A percentile compares a stretch with the other conserved stretches of the same genome.
These are phyloP conservation scores for Lacerta viridis DNA, from an alignment of 2,797 vertebrate species.

Conservation along the genomic window DNA sequence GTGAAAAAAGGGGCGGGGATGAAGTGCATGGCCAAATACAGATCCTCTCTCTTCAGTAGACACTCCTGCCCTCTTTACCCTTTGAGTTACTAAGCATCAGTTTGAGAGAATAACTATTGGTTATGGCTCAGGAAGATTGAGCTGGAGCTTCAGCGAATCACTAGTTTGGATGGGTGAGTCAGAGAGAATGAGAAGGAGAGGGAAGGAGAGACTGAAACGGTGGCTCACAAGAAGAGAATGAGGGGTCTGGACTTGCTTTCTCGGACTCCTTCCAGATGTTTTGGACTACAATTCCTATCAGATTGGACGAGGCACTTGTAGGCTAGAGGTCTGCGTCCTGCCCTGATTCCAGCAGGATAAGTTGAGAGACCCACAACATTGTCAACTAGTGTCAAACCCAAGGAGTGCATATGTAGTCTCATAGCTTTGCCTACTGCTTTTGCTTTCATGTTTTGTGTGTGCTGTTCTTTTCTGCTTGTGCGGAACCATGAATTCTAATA, in stretches of 20 bases:
- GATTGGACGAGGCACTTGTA: neutral
- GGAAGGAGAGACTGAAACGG: neutral
- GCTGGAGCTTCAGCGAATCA: neutral
- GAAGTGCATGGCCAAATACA: no score
- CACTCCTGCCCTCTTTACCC: no score
- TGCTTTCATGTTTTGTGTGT: neutral
- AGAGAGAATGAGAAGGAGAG: neutral
- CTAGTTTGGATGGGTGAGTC: neutral
- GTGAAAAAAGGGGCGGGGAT: accelerated
- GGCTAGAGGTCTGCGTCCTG: neutral
- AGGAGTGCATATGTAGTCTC: neutral
- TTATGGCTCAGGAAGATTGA: neutral
- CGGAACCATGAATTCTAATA: neutral
- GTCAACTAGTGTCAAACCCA: neutral
- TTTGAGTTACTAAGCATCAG: no score
- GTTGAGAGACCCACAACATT: neutral
- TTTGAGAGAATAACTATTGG: neutral
- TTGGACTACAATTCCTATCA: neutral
- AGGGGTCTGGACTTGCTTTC: neutral
- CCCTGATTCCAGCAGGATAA: neutral
- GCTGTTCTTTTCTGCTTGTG: neutral
- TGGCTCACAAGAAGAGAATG: neutral
- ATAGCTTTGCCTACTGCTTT: no score
- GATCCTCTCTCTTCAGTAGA: no score
- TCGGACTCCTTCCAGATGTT: no score